Base-by-base conservation (phyloP, 2,797 vertebrate species). In the Coccyzus lansbergi region DNA sequence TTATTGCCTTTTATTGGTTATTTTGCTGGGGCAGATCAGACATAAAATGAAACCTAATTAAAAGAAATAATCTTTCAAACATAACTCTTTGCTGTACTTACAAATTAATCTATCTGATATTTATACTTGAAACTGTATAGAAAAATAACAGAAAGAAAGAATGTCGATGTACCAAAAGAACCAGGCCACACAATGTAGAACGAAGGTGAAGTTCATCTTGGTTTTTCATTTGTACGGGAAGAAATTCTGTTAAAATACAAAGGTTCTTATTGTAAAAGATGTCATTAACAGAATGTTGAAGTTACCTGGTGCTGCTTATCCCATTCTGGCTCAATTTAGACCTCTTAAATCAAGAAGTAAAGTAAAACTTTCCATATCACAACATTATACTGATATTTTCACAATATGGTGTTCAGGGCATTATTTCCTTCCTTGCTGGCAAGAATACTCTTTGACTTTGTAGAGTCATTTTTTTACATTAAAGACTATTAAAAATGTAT, bases 151-250 rank as follows among this genome's bases (percentile, higher is more conserved):
- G 8, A 34, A 25, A 62, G 19, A 65, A 6, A 51, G 19, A 68
- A 0, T 2, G 9, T 36, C 15, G 12, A 12, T 62, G 71, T 58
- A 68, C 6, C 8, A 62, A 55, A 75, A 78, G 20, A 90, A 60
- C 4, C 68, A 2, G 13, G 4, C 7, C 42, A 49, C 1, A 2
- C 4, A 40, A 19, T n/a, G 44, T 9, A 12, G 15, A 34, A 69
- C 3, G n/a, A 58, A 83, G 71, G 5, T 60, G 25, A 74, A 68
- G 6, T 64, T 68, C 28, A 52, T 2, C 12, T 56, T 60, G 4
- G 2, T 40, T 86, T 88, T 62, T 25, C 29, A 16, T 67, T 83
- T 38, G 4, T 19, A 31, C 1, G 38, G 24, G 49, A 68, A 19
- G 3, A 69, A 83, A 42, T 7, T 15, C 5, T 15, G 7, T 46